These are phyloP conservation scores for Iguana delicatissima DNA, from an alignment of 2,797 vertebrate genomes.

Conservation along the genomic window DNA sequence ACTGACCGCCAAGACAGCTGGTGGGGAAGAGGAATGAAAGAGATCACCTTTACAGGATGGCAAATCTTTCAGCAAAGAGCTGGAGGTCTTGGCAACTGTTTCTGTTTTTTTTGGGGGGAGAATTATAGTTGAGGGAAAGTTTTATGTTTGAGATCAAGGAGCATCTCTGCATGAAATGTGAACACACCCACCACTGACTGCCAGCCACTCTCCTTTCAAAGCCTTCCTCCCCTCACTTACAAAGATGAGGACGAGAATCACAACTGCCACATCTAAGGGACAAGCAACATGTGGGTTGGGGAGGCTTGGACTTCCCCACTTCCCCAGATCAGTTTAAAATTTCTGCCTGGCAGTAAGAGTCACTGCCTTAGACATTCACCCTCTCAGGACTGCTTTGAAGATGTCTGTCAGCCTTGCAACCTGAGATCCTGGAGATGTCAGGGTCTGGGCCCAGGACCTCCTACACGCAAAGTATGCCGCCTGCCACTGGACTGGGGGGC, in stretches of 20 bases:
- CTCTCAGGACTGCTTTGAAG: neutral
- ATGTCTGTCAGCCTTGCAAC: too few relatives aligned
- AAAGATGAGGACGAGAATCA: neutral
- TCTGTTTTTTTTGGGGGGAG: neutral
- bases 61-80: neutral
- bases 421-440: neutral
- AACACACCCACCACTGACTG: neutral
- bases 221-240: neutral
- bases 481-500: neutral
- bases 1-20: neutral
- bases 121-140: too few relatives aligned
- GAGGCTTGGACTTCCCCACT: neutral
- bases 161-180: neutral
- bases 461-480: neutral
- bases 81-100: neutral
- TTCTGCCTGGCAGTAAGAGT: neutral
- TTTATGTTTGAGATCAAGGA: constrained; percentile 21
- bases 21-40: too few relatives aligned
- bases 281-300: too few relatives aligned
- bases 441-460: neutral
- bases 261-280: too few relatives aligned
- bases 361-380: too few relatives aligned
- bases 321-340: neutral
- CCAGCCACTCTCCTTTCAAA: neutral
- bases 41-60: neutral